Evolutionary conservation across 2,888 invertebrate species (phyloP), one percentile per base, ranked within the genome.

Genomic region (Volucella inflata): DNA sequence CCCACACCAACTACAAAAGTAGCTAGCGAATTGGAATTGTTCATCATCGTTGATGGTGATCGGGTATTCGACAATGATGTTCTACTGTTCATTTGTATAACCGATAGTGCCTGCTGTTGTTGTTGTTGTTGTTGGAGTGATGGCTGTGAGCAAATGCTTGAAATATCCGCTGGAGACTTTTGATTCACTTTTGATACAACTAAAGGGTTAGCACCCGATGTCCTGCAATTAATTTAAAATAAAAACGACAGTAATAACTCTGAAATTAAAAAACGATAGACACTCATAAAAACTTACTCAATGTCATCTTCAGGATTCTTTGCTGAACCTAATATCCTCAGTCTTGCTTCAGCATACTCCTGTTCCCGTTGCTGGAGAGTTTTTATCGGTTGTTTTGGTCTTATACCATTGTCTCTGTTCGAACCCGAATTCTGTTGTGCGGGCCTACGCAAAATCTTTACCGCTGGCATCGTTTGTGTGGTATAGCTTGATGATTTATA

Each of bases 281-380:
- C 57, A 55, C 12, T 16, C 38, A 0, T 21, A 1, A n/a, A 17
- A 42, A 89, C 91, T 89, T 87, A 92, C 91, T 95, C 95, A 89
- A 93, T 93, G 87, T 94, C 94, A 91, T 96, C 96, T 90, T 96
- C 96, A 0, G 96, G 96, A 91, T 95, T 96, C 88, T 94, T 94
- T 70, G 96, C 96, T 91, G 97, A 96, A 14, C 98, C 98, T 88
- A 98, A 93, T 92, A 98, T 98, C 90, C 98, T 94, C 87, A 97
- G 94, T 88, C 98, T 94, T 17, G 98, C 98, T 91, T 98, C 96
- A 12, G 98, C 98, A 91, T 98, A 98, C 90, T 98, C 98, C 90
- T 97, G 97, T 92, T 98, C 98, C 89, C 98, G 94, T 94, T 98
- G 97, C 92, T 96, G 95, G 57, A 97, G 92, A 55, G 97, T 96